A percentile compares a stretch with the other conserved stretches of the same genome.
Conservation (phyloP, 2,113 vertebrate genomes). For the Alectura lathami region DNA sequence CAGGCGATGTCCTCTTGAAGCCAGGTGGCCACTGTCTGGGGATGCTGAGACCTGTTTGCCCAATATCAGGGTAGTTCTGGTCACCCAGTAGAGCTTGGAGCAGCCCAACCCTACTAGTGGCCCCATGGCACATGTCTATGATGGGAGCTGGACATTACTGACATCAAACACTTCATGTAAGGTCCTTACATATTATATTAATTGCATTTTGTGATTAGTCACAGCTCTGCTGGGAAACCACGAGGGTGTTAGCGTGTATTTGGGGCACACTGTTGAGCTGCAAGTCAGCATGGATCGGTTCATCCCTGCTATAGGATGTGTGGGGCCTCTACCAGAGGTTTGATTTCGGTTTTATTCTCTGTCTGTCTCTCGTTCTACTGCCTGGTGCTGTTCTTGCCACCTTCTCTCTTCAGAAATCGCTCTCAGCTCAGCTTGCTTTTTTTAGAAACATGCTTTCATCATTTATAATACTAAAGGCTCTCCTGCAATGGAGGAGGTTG, state of each 20-base stretch:
- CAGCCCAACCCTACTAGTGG: not conserved
- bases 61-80: not conserved
- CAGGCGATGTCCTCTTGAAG: not conserved
- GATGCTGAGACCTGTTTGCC: not conserved
- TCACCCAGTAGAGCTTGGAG: not conserved
- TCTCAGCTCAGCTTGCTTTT: not conserved
- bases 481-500: conserved; percentile 37
- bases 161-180: not conserved
- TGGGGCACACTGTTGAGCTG: not conserved
- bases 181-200: not conserved
- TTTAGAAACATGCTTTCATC: conserved; percentile 26
- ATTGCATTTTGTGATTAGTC: not conserved
- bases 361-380: not conserved
- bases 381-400: not conserved
- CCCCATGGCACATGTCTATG: too few species aligned
- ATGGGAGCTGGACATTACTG: not conserved
- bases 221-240: not conserved
- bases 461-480: conserved; percentile 36
- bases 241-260: not conserved
- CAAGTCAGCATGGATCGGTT: not conserved
- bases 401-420: not conserved
- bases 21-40: not conserved
- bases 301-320: not conserved
- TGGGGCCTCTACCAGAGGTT: not conserved
- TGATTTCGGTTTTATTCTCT: not conserved